Base-by-base conservation (phyloP, 2,797 vertebrate genomes). In the Acanthurus leucopareius region DNA sequence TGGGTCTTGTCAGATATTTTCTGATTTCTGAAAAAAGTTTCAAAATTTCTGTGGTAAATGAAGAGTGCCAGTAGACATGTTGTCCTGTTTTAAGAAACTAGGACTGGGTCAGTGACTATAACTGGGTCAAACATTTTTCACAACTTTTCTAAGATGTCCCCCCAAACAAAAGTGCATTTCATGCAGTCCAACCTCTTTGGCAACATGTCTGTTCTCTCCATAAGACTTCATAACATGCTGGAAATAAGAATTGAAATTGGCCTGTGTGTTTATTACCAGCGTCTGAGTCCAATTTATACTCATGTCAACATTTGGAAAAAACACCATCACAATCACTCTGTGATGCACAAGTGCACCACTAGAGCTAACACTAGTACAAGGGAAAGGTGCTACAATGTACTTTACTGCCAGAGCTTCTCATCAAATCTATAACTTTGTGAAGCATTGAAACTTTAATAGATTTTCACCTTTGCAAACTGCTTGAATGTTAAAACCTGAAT, bases 1-100 rank as follows among this genome's bases (percentile, higher is more conserved):
- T 80, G 56, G 20, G 57, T 75, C 59, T 48, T 82, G 63, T 75
- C 70, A 75, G 58, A 82, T 80, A 48, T 84, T 70, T 70, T 77
- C 25, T 42, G 47, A 35, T 79, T 67, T 74, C 67, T 81, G n/a
- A 63, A 72, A 61, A 65, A 49, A 62, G 64, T 78, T 57, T 5
- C 48, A 54, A 60, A 51, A 15, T 70, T 73, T 60, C n/a, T 80
- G 73, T 74, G 74, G 74, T 70, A 19, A 59, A 56, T 73, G 70
- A 80, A 69, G 69, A 53, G 64, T 47, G 63, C 49, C 74, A 71
- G 73, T 58, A 76, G 68, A 75, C 54, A 65, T 54, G 64, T 42
- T 60, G 74, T 68, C 67, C 84, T 81, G 54, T 72, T 88, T 84
- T 79, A 54, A 72, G 74, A 45, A 85, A 86, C 63, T 76, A 63